Percentiles rank a stretch among this genome's conserved stretches.
Evolutionary conservation across 2,797 vertebrate species (phyloP).

Genomic region (Galagoides demidoff): DNA sequence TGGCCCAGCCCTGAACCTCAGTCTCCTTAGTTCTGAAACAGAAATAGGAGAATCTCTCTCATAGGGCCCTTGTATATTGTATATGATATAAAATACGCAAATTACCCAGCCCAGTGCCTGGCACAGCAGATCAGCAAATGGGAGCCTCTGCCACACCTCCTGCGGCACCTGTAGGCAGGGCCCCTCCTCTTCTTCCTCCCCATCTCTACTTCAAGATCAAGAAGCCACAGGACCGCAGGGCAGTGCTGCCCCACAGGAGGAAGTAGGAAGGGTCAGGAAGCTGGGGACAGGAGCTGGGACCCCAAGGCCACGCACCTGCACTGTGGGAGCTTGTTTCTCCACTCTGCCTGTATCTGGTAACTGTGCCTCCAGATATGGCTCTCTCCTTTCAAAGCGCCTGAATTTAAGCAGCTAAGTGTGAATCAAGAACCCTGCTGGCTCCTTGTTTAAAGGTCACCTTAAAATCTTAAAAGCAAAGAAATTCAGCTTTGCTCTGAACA

Average conservation of each 20-base stretch:
- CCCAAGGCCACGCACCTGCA: no score
- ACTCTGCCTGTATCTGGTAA: constrained; percentile 53
- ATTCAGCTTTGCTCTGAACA: not conserved
- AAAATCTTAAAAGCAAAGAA: constrained; percentile 44
- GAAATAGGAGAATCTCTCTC: not conserved
- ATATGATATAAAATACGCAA: not conserved
- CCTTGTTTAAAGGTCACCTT: constrained; percentile 55
- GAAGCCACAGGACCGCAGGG: not conserved
- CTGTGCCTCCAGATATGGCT: constrained; percentile 38
- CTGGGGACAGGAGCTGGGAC: no score
- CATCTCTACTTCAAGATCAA: not conserved
- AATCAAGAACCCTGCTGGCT: not conserved
- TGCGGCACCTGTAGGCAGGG: fast-evolving
- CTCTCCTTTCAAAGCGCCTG: constrained; percentile 49
- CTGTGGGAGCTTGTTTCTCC: not conserved
- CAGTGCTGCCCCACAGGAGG: not conserved
- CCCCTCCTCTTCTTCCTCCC: not conserved
- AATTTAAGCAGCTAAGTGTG: constrained; percentile 32
- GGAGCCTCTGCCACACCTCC: not conserved
- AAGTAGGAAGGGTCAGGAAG: not conserved
- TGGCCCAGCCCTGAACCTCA: not conserved
- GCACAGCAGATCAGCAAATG: not conserved
- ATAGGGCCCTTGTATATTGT: not conserved
- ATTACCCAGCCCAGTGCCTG: not conserved
- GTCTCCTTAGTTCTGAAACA: not conserved